Percentiles rank a stretch among this genome's conserved stretches.
phyloP scores from a whole-genome alignment of 2,113 vertebrate genomes.

The Colinus virginianus region DNA sequence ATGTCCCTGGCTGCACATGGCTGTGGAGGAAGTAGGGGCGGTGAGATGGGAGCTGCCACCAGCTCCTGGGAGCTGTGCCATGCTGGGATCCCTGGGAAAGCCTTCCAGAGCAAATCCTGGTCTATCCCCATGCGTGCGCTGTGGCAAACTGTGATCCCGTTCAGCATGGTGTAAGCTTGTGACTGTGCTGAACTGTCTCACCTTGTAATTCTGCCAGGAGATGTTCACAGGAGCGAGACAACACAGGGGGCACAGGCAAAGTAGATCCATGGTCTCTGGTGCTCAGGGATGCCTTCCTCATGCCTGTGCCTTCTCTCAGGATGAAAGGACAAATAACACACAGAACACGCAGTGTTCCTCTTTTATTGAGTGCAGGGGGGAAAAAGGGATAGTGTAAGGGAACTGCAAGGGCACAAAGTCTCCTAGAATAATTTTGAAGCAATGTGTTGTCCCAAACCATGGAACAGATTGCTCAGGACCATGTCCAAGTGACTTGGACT shows the following conservation, averaged over 20 bases:
- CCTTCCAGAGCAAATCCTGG: not conserved
- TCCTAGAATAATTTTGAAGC: not conserved
- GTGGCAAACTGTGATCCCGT: not conserved
- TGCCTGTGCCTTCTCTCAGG: not conserved
- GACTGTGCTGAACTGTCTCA: not conserved
- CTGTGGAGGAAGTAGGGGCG: not conserved
- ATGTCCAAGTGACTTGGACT: too few species aligned
- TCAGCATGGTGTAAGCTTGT: rapidly evolving
- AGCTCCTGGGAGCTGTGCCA: not conserved
- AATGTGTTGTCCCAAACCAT: not conserved
- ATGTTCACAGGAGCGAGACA: not conserved
- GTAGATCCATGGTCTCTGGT: not conserved
- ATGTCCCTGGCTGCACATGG: rapidly evolving
- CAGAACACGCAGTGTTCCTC: not conserved
- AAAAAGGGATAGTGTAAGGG: not conserved
- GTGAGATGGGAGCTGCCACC: not conserved
- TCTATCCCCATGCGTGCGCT: rapidly evolving
- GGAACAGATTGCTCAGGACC: too few species aligned
- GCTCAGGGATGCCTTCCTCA: not conserved
- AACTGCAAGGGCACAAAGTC: not conserved
- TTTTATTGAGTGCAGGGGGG: not conserved
- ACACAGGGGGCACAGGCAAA: not conserved
- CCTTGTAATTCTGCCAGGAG: not conserved
- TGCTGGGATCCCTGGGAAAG: not conserved
- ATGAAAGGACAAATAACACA: not conserved